Conservation (phyloP, 35 echinoderm and acorn worm species). For the Ophiothrix spiculata region DNA sequence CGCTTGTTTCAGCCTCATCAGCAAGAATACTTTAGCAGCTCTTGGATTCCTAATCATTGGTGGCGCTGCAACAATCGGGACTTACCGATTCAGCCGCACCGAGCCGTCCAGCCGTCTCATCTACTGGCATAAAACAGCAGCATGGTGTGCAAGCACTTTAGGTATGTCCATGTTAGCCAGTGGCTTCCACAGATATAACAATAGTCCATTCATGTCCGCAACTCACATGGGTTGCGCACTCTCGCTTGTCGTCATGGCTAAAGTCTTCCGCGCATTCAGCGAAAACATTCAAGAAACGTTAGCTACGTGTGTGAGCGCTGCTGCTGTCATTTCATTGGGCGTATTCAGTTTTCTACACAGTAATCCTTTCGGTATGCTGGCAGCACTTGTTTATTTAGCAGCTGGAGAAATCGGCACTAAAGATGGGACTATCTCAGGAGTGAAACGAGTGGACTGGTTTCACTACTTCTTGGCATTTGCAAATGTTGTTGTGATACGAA, state of each 20-base stretch:
- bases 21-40: conserved; percentile 20
- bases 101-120: conserved; percentile 22
- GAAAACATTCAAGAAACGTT: conserved; percentile 12
- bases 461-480: conserved; percentile 88
- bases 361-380: conserved; percentile 81
- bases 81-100: conserved; percentile 46
- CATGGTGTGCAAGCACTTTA: conserved; percentile 60
- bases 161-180: conserved; percentile 62
- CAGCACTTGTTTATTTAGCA: conserved; percentile 52
- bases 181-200: conserved; percentile 61
- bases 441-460: conserved; percentile 86
- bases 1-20: conserved; percentile 36
- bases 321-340: conserved; percentile 68
- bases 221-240: conserved; percentile 39
- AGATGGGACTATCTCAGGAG: conserved; percentile 37
- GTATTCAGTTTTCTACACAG: conserved; percentile 53
- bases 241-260: conserved; percentile 31
- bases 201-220: conserved; percentile 30
- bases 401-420: conserved; percentile 71
- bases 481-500: conserved; percentile 65
- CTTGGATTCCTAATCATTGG: conserved; percentile 70
- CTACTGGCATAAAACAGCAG: conserved; percentile 46
- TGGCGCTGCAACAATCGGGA: conserved; percentile 57
- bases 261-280: conserved; percentile 17
- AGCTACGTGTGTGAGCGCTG: conserved; percentile 28